These are phyloP conservation scores for Orchesellides sinensis DNA, from an alignment of 2,888 invertebrate genomes.

Conservation along the genomic window DNA sequence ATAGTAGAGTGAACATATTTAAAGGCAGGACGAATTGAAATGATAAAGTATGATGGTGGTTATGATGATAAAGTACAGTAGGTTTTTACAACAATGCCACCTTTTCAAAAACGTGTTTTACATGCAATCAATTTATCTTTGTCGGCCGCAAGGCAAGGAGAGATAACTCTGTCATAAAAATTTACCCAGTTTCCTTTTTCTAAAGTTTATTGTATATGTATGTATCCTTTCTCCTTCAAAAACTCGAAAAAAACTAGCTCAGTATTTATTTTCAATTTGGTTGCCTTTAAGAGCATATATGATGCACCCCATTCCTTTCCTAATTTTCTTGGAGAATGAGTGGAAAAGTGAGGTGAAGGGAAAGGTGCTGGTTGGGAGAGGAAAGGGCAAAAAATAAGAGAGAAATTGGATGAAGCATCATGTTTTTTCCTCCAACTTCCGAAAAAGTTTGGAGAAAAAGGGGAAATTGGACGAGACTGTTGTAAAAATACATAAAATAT, in stretches of 20 bases:
- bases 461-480: slow-evolving; percentile 47
- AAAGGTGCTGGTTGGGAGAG: background rate
- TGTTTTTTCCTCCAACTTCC: slow-evolving; percentile 24
- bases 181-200: slow-evolving; percentile 11
- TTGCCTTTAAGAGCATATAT: background rate
- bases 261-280: background rate
- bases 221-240: background rate
- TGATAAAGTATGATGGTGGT: background rate
- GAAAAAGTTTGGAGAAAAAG: slow-evolving; percentile 8
- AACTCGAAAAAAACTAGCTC: background rate
- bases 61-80: background rate
- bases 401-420: too few relatives aligned
- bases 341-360: background rate
- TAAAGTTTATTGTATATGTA: slow-evolving; percentile 20
- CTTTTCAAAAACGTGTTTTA: background rate
- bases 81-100: too few relatives aligned
- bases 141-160: slow-evolving; percentile 36
- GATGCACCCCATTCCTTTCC: background rate
- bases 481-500: background rate
- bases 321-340: background rate
- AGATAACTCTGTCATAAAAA: slow-evolving; percentile 10
- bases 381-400: background rate
- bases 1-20: background rate
- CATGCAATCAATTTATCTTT: slow-evolving; percentile 59
- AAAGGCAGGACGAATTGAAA: too few relatives aligned